These are phyloP conservation scores for Oxytorus armatus DNA, from an alignment of 2,888 invertebrate genomes.

Conservation along the genomic window DNA sequence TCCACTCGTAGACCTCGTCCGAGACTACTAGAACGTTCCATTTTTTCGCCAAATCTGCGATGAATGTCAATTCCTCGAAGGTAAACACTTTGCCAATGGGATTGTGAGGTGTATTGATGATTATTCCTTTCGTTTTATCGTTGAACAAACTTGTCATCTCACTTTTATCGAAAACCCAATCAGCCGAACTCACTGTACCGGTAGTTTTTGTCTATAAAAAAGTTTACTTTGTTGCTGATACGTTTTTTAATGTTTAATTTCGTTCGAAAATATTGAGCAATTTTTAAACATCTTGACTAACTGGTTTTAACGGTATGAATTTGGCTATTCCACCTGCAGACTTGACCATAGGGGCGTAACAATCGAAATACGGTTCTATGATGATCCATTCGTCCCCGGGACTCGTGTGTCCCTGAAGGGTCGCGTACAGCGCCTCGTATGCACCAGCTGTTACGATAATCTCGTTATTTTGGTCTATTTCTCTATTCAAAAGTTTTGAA, in stretches of 20 bases:
- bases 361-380: conserved; percentile 99
- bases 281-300: conserved; percentile 83
- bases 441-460: conserved; percentile 96
- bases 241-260: background rate
- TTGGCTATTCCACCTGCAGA: conserved; percentile 94
- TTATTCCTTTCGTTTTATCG: conserved; percentile 95
- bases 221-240: conserved; percentile 27
- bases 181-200: conserved; percentile 89
- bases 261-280: background rate
- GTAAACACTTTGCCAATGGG: conserved; percentile 97
- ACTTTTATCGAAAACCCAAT: conserved; percentile 94
- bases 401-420: conserved; percentile 94
- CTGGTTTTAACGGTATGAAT: conserved; percentile 94
- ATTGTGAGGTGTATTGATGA: conserved; percentile 99
- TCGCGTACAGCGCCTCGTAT: conserved; percentile 95
- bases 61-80: conserved; percentile 88
- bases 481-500: conserved; percentile 89
- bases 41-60: conserved; percentile 96
- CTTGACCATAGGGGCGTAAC: conserved; percentile 97
- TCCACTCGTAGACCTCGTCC: conserved; percentile 99
- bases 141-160: conserved; percentile 94
- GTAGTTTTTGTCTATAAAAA: conserved; percentile 84
- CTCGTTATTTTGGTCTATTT: conserved; percentile 94
- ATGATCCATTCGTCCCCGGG: conserved; percentile 96
- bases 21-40: conserved; percentile 96